Evolutionary conservation across 2,113 vertebrate species (phyloP).

Genomic region (Leucosticte australis): DNA sequence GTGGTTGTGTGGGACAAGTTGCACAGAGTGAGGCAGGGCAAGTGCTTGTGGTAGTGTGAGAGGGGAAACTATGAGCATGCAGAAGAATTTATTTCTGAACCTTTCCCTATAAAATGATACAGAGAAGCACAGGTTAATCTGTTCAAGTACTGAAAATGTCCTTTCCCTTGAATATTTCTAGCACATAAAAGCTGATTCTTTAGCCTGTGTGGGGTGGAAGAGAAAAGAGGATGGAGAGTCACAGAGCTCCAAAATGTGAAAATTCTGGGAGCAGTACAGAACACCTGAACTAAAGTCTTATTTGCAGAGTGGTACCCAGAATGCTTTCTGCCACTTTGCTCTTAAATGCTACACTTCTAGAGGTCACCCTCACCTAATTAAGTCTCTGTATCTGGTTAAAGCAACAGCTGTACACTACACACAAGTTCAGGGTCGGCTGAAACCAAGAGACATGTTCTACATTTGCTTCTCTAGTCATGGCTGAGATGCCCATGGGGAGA

Average conservation of each 20-base stretch:
- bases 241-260: background rate
- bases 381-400: conserved; percentile 14
- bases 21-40: background rate
- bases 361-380: conserved; percentile 44
- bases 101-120: background rate
- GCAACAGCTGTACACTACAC: conserved; percentile 18
- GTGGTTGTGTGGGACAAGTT: background rate
- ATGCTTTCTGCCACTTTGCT: conserved; percentile 10
- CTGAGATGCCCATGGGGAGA: background rate
- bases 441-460: background rate
- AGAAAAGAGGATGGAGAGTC: background rate
- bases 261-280: background rate
- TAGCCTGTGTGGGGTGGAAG: background rate
- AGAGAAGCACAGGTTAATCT: background rate
- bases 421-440: background rate
- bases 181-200: background rate
- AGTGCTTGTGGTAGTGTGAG: background rate
- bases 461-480: background rate
- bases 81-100: background rate
- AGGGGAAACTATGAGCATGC: background rate
- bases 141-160: background rate
- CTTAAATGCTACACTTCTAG: background rate
- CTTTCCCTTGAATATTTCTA: background rate
- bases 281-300: background rate
- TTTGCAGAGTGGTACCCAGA: background rate